Conservation (phyloP, 1,140 invertebrate genomes). For the Contarinia nasturtii region DNA sequence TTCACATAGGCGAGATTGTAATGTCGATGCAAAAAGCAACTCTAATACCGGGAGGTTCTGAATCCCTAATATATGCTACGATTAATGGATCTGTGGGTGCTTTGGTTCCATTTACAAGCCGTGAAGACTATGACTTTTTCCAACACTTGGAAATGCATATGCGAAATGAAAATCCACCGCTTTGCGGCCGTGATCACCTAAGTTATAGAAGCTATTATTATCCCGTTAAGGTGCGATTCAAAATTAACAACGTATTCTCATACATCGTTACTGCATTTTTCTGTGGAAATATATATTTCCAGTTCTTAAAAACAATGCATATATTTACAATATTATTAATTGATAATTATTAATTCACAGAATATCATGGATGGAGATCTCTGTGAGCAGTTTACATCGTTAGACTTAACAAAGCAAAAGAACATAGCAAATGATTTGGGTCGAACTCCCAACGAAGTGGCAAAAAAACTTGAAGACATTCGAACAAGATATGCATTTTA, state of each 20-base stretch:
- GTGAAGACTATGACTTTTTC: slow-evolving; percentile 98
- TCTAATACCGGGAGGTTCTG: slow-evolving; percentile 89
- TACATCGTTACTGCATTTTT: too few species aligned
- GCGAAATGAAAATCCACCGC: slow-evolving; percentile 85
- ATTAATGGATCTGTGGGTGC: slow-evolving; percentile 90
- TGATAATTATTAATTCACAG: slow-evolving; percentile 25
- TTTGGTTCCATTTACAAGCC: slow-evolving; percentile 90
- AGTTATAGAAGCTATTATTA: slow-evolving; percentile 96
- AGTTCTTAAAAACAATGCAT: too few species aligned
- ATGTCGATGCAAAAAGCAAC: slow-evolving; percentile 86
- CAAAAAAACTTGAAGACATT: slow-evolving; percentile 88
- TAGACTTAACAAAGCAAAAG: slow-evolving; percentile 87
- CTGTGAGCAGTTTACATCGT: slow-evolving; percentile 96
- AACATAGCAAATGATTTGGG: slow-evolving; percentile 88
- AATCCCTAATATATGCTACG: slow-evolving; percentile 91
- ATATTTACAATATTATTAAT: too few species aligned
- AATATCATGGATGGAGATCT: slow-evolving; percentile 98
- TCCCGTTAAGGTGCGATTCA: slow-evolving; percentile 79
- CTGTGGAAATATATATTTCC: too few species aligned
- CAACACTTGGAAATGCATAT: slow-evolving; percentile 99
- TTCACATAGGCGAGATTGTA: slow-evolving; percentile 91
- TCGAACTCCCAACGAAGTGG: slow-evolving; percentile 86
- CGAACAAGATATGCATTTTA: slow-evolving; percentile 89
- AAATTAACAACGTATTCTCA: too few species aligned
- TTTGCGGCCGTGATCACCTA: slow-evolving; percentile 94